Evolutionary conservation across 1,140 invertebrate species (phyloP), one percentile per base, ranked within the genome.

Genomic region (Aphidius gifuensis): DNA sequence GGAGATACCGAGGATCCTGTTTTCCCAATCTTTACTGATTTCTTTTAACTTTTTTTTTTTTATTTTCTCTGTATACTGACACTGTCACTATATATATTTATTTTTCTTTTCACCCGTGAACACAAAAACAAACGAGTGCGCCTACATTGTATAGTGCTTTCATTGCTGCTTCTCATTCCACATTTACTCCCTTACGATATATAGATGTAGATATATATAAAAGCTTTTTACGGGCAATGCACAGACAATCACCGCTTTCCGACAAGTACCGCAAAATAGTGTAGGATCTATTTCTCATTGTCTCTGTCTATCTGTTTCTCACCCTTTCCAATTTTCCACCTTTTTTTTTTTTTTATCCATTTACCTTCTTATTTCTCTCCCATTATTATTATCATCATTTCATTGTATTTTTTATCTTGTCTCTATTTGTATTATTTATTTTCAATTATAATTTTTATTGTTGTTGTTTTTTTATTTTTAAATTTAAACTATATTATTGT

Each of bases 81-180:
- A 32, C 23, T 32, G 23, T 32, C 23, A 32, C 23, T 32, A 32
- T 32, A 32, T 32, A 32, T 32, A 32, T 32, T 32, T 32, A 2
- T 32, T 32, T 32, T 32, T 1, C 23, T 32, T 32, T 32, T 56
- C 54, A 53, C 69, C 60, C 71, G 69, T 73, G 70, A 73, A 73
- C 66, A 72, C 65, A 73, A 73, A 70, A 74, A 73, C 68, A 72
- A 68, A 73, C 61, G 65, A 65, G 68, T 61, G 61, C 57, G 40
- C 60, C 54, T 55, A 51, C 23, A 51, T 32, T 23, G 16, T 9
- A 4, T 48, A 9, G 8, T 9, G 8, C 49, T 51, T 23, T 51
- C 49, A 23, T 51, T 51, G 23, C 23, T 32, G 4, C 23, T 32
- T 32, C 1, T 32, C 23, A 32, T 32, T 32, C 23, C 23, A 32